Base-by-base conservation (phyloP, 2,797 vertebrate genomes). In the Sandelia bainsii region DNA sequence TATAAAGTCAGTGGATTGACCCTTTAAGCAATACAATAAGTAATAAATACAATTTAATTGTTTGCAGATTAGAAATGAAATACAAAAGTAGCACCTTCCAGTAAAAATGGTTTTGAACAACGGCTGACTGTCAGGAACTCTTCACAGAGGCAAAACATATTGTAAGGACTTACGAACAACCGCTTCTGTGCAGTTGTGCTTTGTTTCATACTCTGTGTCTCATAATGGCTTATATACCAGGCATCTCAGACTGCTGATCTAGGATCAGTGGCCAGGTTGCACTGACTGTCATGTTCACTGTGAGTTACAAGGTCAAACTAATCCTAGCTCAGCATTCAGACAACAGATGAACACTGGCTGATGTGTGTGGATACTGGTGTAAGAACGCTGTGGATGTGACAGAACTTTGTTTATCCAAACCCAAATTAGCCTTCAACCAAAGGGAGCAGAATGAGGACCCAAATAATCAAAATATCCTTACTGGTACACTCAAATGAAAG, bases 381-480 rank as follows among this genome's bases (percentile, higher is more conserved):
- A 44, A 40, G n/a, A 37, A 34, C 19, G 1, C 7, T 39, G 10
- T n/a, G 23, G 4, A 64, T 56, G 22, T n/a, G 13, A 61, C 25
- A 62, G 25, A 78, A 70, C 25, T 76, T 71, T 83, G 79, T 91
- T 68, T 64, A 79, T 90, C 69, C 87, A 87, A 91, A 82, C 72
- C 70, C 44, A 16, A 46, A 63, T 49, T 9, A n/a, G 27, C 17
- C 46, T 48, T 68, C 19, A 34, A 25, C 25, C 71, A 13, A 46
- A 58, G 14, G 22, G 11, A 68, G 19, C 48, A 50, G 8, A 63
- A 8, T 51, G 23, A 8, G 10, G 22, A 13, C 53, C 10, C 10
- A 50, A 74, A 45, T 16, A 0, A 62, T 16, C 14, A 2, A 49
- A 51, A 19, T 42, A 17, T 53, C 29, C 17, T 65, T 16, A 0